Conservation (phyloP, 2,888 invertebrate species). For the Drosophila recens region DNA sequence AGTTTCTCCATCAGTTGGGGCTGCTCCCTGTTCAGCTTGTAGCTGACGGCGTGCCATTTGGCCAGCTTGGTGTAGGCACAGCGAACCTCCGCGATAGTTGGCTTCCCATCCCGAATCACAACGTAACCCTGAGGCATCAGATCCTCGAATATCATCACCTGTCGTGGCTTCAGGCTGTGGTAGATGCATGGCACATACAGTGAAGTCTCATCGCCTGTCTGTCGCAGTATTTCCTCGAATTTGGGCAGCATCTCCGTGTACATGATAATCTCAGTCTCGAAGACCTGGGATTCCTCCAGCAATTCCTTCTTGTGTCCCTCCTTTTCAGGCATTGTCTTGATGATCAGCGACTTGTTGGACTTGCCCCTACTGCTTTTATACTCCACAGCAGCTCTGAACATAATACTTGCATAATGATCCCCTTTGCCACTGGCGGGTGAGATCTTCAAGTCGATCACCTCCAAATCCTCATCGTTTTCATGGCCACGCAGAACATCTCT, state of each 20-base stretch:
- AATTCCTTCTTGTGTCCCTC: constrained; percentile 71
- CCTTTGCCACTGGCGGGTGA: constrained; percentile 58
- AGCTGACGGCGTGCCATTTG: constrained; percentile 27
- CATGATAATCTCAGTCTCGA: constrained; percentile 74
- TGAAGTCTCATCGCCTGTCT: constrained; percentile 56
- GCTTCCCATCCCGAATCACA: constrained; percentile 3
- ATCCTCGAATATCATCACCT: constrained; percentile 28
- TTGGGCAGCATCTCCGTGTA: constrained; percentile 71
- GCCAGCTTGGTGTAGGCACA: constrained; percentile 13
- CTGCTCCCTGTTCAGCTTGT: constrained; percentile 78
- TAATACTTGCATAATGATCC: constrained; percentile 68
- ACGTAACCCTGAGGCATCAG: constrained; percentile 18
- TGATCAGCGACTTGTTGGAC: constrained; percentile 54
- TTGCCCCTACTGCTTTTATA: constrained; percentile 46
- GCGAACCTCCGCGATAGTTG: constrained; percentile 12
- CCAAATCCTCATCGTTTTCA: constrained; percentile 10
- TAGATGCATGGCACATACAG: constrained; percentile 43
- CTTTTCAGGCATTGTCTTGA: constrained; percentile 74
- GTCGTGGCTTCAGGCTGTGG: constrained; percentile 35
- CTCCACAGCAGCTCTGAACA: constrained; percentile 54
- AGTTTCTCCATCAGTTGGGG: constrained; percentile 42
- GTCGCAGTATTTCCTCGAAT: constrained; percentile 63
- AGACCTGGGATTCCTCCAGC: constrained; percentile 53
- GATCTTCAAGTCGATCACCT: constrained; percentile 29
- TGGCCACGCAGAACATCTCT: constrained; percentile 2